These are phyloP conservation scores for Antheraea pernyi DNA, from an alignment of 1,140 invertebrate species.

Conservation along the genomic window DNA sequence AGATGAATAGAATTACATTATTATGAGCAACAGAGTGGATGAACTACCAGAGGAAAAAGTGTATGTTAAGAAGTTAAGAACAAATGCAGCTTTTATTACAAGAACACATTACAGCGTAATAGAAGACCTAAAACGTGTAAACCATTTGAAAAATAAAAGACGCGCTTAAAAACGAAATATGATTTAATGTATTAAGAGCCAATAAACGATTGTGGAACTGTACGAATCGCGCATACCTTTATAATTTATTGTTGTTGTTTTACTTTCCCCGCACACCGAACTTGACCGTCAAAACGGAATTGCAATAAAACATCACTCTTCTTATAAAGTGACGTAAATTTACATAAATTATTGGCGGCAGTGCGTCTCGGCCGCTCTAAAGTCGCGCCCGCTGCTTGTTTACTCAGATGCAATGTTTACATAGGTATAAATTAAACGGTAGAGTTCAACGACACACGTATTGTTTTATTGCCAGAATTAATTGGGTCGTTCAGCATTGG, in stretches of 20 bases:
- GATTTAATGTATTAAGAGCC: not conserved
- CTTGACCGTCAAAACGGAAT: slow-evolving; percentile 73
- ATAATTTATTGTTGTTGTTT: not conserved
- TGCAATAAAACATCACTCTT: slow-evolving; percentile 70
- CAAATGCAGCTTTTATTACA: too few relatives aligned
- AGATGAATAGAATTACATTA: too few relatives aligned
- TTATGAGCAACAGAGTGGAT: too few relatives aligned
- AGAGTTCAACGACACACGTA: slow-evolving; percentile 68
- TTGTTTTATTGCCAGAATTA: slow-evolving; percentile 68
- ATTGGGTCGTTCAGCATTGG: slow-evolving; percentile 64
- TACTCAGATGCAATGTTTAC: slow-evolving; percentile 70
- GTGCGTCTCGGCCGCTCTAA: slow-evolving; percentile 38
- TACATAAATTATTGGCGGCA: slow-evolving; percentile 76
- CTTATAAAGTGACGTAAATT: slow-evolving; percentile 72
- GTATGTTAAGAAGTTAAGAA: too few relatives aligned
- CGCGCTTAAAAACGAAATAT: too few relatives aligned
- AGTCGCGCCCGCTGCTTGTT: slow-evolving; percentile 31
- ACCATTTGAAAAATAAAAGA: too few relatives aligned
- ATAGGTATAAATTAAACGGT: slow-evolving; percentile 42
- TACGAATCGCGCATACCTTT: not conserved
- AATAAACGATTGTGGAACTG: not conserved
- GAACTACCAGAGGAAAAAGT: too few relatives aligned
- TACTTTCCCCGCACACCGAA: slow-evolving; percentile 59
- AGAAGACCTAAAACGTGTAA: too few relatives aligned
- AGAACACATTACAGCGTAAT: too few relatives aligned